A percentile compares a stretch with the other conserved stretches of the same genome.
Evolutionary conservation across 2,113 vertebrate species (phyloP).

Genomic region (Tichodroma muraria): DNA sequence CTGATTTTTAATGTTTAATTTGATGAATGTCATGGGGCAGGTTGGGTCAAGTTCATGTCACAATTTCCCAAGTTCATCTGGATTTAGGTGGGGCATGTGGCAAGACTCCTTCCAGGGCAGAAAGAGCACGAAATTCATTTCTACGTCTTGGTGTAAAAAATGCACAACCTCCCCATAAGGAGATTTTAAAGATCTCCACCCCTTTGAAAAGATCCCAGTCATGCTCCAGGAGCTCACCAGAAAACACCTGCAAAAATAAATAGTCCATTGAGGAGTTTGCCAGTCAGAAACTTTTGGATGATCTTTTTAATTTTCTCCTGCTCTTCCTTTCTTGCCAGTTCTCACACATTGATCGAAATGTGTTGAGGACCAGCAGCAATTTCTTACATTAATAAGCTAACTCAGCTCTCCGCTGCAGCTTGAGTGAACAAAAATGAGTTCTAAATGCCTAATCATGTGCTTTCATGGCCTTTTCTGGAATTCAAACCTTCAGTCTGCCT

Average conservation of each 20-base stretch:
- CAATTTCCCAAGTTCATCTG: background rate
- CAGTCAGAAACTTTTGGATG: background rate
- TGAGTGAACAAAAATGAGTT: conserved; percentile 24
- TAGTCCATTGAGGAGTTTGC: background rate
- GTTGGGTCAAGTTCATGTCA: background rate
- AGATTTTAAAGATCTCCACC: background rate
- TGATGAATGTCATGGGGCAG: background rate
- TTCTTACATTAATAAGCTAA: background rate
- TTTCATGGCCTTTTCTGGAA: background rate
- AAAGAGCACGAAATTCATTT: background rate
- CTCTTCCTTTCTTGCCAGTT: background rate
- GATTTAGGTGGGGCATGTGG: background rate
- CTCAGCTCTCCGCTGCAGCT: background rate
- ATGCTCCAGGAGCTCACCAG: background rate
- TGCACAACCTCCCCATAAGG: background rate
- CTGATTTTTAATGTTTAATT: background rate
- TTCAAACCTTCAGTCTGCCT: background rate
- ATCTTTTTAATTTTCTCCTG: background rate
- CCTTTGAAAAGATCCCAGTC: background rate
- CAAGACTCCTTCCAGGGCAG: background rate
- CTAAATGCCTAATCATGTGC: background rate
- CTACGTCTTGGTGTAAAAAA: background rate
- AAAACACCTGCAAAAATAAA: background rate
- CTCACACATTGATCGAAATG: background rate
- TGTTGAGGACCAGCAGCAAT: conserved; percentile 30